phyloP scores from a whole-genome alignment of 2,797 vertebrate genomes.

The Phaenicophaeus curvirostris region DNA sequence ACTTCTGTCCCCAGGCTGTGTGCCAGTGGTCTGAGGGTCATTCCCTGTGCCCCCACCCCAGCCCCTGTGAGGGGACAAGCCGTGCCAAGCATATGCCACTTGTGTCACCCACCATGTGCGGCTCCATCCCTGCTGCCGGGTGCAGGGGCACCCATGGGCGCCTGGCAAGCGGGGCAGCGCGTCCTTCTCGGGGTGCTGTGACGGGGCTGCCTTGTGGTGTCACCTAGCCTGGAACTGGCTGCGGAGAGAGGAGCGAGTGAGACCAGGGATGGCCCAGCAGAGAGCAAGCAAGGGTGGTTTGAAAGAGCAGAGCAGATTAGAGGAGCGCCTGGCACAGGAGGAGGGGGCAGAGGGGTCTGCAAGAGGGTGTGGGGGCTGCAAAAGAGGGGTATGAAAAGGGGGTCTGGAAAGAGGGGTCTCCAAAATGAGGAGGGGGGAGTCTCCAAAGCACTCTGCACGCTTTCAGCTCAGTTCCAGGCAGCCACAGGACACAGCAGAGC shows the following conservation, averaged over 20 bases:
- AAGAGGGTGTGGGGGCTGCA: background rate
- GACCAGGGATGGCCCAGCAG: rapidly evolving
- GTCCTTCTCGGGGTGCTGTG: background rate
- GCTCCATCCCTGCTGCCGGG: background rate
- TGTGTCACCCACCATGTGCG: background rate
- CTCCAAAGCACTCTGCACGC: background rate
- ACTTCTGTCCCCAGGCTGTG: rapidly evolving
- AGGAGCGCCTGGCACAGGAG: background rate
- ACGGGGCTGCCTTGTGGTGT: background rate
- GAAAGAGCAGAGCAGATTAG: background rate
- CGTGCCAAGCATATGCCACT: background rate
- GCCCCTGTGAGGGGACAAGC: rapidly evolving
- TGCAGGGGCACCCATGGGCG: rapidly evolving
- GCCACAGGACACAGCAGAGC: background rate
- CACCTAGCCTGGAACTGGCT: rapidly evolving
- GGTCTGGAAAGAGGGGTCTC: background rate
- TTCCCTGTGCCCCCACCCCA: background rate
- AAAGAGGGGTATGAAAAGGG: background rate
- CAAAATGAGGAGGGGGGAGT: background rate
- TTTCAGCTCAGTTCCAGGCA: background rate
- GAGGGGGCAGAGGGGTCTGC: background rate
- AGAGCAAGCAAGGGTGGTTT: background rate
- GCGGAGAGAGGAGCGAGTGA: background rate
- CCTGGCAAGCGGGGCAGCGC: background rate
- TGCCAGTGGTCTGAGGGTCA: background rate